Conservation (phyloP, 2,797 vertebrate genomes). For the Strix occidentalis region DNA sequence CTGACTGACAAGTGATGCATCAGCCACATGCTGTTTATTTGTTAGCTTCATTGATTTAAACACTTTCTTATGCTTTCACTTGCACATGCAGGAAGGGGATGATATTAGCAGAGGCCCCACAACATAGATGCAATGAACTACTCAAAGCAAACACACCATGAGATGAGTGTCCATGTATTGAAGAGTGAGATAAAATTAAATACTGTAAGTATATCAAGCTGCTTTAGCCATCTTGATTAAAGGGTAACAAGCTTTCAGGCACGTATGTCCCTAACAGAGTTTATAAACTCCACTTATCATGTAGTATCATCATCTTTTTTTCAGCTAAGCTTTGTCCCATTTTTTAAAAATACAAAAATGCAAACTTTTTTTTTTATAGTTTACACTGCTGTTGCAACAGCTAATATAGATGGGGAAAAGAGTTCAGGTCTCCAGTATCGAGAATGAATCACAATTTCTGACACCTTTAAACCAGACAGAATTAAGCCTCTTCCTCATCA, state of each 20-base stretch:
- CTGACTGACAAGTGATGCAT: slow-evolving; percentile 17
- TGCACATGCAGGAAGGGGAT: background rate
- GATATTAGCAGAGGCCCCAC: background rate
- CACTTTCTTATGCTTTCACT: slow-evolving; percentile 17
- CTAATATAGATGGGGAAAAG: background rate
- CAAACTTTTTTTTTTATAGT: background rate
- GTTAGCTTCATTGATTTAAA: slow-evolving; percentile 59
- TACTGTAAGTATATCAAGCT: background rate
- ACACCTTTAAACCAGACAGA: background rate
- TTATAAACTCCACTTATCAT: background rate
- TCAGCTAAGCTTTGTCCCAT: background rate
- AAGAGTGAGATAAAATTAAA: slow-evolving; percentile 11
- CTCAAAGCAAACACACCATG: background rate
- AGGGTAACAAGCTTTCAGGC: background rate
- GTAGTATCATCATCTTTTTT: background rate
- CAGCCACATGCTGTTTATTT: slow-evolving; percentile 60
- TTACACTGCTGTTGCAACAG: background rate
- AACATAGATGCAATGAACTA: background rate
- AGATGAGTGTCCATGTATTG: background rate
- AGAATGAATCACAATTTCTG: background rate
- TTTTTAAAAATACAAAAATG: background rate
- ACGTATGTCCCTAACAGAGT: background rate
- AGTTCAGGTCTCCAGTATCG: background rate
- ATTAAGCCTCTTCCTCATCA: background rate
- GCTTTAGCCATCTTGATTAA: slow-evolving; percentile 4